Evolutionary conservation across 1,140 invertebrate species (phyloP).

Genomic region (Bombyx mandarina): DNA sequence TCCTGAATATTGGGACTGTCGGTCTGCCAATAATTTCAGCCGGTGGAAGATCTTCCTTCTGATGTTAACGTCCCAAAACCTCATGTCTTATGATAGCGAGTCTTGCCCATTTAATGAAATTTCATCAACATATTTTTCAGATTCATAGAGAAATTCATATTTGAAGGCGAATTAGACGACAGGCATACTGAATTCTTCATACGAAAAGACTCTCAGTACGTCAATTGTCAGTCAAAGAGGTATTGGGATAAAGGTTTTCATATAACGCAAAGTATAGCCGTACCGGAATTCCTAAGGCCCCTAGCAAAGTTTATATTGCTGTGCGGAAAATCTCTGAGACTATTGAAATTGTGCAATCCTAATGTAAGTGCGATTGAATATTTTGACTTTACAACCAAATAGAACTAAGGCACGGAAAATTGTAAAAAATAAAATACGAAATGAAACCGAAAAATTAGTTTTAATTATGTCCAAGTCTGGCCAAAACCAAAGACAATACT

Average conservation of each 20-base stretch:
- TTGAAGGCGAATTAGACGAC: conserved; percentile 74
- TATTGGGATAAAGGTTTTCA: conserved; percentile 76
- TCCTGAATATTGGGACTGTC: too few relatives aligned
- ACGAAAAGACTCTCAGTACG: conserved; percentile 65
- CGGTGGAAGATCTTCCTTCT: too few relatives aligned
- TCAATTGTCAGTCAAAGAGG: conserved; percentile 68
- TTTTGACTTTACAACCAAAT: not conserved
- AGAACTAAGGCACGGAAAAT: too few relatives aligned
- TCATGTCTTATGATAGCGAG: too few relatives aligned
- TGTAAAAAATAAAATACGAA: conserved; percentile 2
- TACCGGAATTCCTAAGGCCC: conserved; percentile 72
- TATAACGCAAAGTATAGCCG: conserved; percentile 63
- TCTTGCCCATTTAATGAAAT: not conserved
- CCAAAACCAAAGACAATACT: too few relatives aligned
- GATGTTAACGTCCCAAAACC: too few relatives aligned
- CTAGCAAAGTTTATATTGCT: conserved; percentile 72
- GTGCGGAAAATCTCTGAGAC: conserved; percentile 74
- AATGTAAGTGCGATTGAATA: conserved; percentile 55
- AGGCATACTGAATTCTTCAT: conserved; percentile 76
- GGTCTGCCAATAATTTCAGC: too few relatives aligned
- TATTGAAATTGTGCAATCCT: conserved; percentile 74
- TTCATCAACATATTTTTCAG: conserved; percentile 39
- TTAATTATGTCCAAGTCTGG: too few relatives aligned
- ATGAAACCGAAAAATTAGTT: too few relatives aligned
- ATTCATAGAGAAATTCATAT: conserved; percentile 76